phyloP scores from a whole-genome alignment of 2,888 invertebrate genomes.

The Scaptomyza polygonia region DNA sequence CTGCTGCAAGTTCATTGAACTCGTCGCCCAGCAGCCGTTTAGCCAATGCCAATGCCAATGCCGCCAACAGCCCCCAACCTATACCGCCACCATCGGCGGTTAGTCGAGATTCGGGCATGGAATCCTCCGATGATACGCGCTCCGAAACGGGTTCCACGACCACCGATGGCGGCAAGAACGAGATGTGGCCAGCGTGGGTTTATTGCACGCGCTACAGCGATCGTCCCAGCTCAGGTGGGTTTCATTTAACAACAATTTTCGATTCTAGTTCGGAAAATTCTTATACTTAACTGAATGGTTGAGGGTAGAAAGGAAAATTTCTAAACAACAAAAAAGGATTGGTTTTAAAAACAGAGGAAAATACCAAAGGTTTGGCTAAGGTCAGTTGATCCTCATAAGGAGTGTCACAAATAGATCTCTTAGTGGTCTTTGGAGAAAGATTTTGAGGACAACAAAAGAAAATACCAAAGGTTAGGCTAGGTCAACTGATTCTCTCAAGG shows the following conservation, averaged over 20 bases:
- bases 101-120: constrained; percentile 84
- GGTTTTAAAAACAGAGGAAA: too few relatives aligned
- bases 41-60: constrained; percentile 44
- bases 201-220: constrained; percentile 98
- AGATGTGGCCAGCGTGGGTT: constrained; percentile 98
- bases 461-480: too few relatives aligned
- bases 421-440: too few relatives aligned
- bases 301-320: too few relatives aligned
- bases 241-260: not conserved
- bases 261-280: too few relatives aligned
- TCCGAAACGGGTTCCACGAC: constrained; percentile 84
- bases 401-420: too few relatives aligned
- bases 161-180: constrained; percentile 83
- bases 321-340: too few relatives aligned
- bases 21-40: constrained; percentile 78
- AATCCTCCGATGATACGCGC: constrained; percentile 84
- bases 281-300: too few relatives aligned
- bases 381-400: too few relatives aligned
- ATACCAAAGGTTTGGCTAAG: too few relatives aligned
- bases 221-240: constrained; percentile 94
- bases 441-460: too few relatives aligned
- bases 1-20: constrained; percentile 66
- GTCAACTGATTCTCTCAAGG: too few relatives aligned
- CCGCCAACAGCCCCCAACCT: constrained; percentile 82
- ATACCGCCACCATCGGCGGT: constrained; percentile 83